Percentiles rank a stretch among this genome's conserved stretches.
Evolutionary conservation across 2,888 invertebrate genomes (phyloP).

Genomic region (Resseliella maxima): DNA sequence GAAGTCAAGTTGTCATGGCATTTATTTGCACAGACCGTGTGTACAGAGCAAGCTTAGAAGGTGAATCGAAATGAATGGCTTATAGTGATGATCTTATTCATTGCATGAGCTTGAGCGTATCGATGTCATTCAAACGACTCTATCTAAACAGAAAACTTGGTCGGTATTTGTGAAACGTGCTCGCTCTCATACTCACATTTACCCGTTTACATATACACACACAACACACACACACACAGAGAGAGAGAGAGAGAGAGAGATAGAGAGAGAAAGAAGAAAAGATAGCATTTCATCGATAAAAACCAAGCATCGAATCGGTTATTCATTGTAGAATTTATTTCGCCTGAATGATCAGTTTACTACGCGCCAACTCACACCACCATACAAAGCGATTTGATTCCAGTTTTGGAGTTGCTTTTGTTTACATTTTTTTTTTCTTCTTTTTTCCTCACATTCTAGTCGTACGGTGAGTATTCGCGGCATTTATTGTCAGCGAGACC

Average conservation of each 20-base stretch:
- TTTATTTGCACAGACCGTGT: conserved; percentile 9
- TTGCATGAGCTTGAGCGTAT: background rate
- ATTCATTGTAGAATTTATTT: background rate
- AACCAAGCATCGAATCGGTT: conserved; percentile 2
- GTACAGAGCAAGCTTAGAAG: background rate
- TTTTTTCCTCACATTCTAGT: background rate
- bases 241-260: no score
- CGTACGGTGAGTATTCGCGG: background rate
- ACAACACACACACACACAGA: background rate
- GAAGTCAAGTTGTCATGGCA: conserved; percentile 18
- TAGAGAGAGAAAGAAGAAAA: no score
- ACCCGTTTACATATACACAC: background rate
- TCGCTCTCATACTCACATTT: no score
- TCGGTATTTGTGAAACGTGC: background rate
- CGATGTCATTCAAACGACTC: conserved; percentile 33
- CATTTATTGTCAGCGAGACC: background rate
- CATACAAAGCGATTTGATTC: background rate
- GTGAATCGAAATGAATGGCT: conserved; percentile 30
- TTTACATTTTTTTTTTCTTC: conserved; percentile 26
- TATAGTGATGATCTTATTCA: conserved; percentile 7
- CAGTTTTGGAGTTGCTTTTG: conserved; percentile 52
- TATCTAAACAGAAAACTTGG: background rate
- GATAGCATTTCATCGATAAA: background rate
- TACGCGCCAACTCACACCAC: conserved; percentile 37
- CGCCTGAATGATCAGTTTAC: conserved; percentile 36